A percentile compares a stretch with the other conserved stretches of the same genome.
phyloP scores from a whole-genome alignment of 2,113 vertebrate species.

The Saguinus imperator region DNA sequence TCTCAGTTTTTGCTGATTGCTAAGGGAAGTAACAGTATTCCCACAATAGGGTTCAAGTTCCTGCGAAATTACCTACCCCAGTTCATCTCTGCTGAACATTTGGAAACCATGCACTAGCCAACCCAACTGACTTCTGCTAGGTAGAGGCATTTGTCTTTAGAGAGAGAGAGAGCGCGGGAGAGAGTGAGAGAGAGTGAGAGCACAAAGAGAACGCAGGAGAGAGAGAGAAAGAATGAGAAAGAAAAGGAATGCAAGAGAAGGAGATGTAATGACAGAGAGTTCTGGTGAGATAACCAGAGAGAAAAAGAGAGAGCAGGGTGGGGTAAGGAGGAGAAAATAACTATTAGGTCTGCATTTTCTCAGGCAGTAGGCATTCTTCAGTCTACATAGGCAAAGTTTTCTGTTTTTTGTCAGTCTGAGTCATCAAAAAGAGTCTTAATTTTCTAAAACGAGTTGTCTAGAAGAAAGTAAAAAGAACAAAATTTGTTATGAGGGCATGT shows the following conservation, averaged over 20 bases:
- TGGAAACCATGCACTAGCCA: slow-evolving; percentile 87
- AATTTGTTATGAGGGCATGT: slow-evolving; percentile 76
- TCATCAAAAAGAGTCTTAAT: slow-evolving; percentile 78
- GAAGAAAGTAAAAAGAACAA: slow-evolving; percentile 69
- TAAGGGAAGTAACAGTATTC: slow-evolving; percentile 85
- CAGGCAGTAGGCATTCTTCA: slow-evolving; percentile 80
- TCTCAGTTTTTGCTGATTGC: slow-evolving; percentile 85
- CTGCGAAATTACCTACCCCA: slow-evolving; percentile 82
- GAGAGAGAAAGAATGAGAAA: slow-evolving; percentile 72
- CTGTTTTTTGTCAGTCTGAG: slow-evolving; percentile 79
- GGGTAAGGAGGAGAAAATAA: slow-evolving; percentile 77
- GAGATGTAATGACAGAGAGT: slow-evolving; percentile 66
- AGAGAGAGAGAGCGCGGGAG: slow-evolving; percentile 68
- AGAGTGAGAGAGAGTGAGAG: slow-evolving; percentile 70
- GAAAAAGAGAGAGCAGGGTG: slow-evolving; percentile 69
- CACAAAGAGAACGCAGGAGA: slow-evolving; percentile 69
- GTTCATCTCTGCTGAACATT: slow-evolving; percentile 83
- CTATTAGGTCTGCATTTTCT: slow-evolving; percentile 78
- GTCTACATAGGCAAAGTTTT: slow-evolving; percentile 74
- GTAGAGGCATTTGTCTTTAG: slow-evolving; percentile 84
- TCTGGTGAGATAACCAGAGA: slow-evolving; percentile 80
- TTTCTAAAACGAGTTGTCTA: slow-evolving; percentile 76
- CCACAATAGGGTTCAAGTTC: slow-evolving; percentile 83
- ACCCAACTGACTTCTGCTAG: slow-evolving; percentile 85
- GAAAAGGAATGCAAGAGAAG: slow-evolving; percentile 79